Conservation (phyloP, 2,888 invertebrate genomes). For the Tiphia femorata region DNA sequence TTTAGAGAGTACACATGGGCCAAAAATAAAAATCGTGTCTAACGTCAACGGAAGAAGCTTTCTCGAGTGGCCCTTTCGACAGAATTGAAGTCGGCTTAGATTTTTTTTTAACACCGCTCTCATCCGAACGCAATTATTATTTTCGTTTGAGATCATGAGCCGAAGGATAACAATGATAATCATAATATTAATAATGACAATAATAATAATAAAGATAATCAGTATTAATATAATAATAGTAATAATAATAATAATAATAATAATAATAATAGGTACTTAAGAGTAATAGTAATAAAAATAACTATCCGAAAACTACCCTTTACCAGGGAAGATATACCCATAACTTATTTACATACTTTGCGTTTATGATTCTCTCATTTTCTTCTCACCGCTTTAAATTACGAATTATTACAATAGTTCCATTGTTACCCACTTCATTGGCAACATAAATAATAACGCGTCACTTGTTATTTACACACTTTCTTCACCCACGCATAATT, state of each 20-base stretch:
- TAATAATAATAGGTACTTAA: conserved; percentile 48
- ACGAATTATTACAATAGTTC: conserved; percentile 56
- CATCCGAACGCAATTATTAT: conserved; percentile 37
- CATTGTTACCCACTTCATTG: conserved; percentile 54
- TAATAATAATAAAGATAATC: conserved; percentile 37
- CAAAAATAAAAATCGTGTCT: conserved; percentile 31
- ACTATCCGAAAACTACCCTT: conserved; percentile 63
- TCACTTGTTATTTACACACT: conserved; percentile 62
- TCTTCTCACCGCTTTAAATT: conserved; percentile 47
- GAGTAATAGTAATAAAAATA: conserved; percentile 61
- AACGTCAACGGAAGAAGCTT: conserved; percentile 15
- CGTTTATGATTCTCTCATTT: conserved; percentile 49
- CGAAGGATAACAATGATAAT: conserved; percentile 63
- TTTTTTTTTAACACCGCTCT: conserved; percentile 32
- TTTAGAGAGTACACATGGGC: conserved; percentile 50
- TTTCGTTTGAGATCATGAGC: conserved; percentile 60
- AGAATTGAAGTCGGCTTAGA: conserved; percentile 32
- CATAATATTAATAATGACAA: conserved; percentile 48
- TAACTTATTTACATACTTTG: conserved; percentile 61
- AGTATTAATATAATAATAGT: conserved; percentile 31
- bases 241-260: conserved; percentile 31
- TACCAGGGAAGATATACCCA: conserved; percentile 58
- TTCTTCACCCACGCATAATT: conserved; percentile 23
- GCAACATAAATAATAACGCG: conserved; percentile 65
- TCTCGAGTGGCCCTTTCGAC: conserved; percentile 22